Conservation (phyloP, 2,888 invertebrate genomes). For the Spatulosminthurus flaviceps region DNA sequence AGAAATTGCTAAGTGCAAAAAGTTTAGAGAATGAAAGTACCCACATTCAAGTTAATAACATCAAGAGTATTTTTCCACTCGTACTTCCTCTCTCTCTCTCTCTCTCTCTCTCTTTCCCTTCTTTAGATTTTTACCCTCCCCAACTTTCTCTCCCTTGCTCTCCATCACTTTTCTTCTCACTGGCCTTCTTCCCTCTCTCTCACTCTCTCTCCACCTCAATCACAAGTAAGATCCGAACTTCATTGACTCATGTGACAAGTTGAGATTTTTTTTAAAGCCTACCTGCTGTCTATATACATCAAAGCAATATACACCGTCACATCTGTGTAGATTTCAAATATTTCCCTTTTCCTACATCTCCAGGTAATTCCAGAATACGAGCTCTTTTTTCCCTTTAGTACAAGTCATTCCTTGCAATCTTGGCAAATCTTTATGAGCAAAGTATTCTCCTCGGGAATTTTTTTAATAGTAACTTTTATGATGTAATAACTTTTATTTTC, state of each 20-base stretch:
- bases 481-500: too few relatives aligned
- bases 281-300: not conserved
- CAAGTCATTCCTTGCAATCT: too few relatives aligned
- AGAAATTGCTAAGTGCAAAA: conserved; percentile 24
- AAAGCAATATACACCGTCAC: too few relatives aligned
- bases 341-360: not conserved
- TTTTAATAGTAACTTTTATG: too few relatives aligned
- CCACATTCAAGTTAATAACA: conserved; percentile 27
- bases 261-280: not conserved
- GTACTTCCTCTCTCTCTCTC: not conserved
- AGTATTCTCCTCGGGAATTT: too few relatives aligned
- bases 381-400: too few relatives aligned
- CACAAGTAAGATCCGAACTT: conserved; percentile 1
- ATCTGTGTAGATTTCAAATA: not conserved
- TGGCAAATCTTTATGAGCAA: too few relatives aligned
- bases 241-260: not conserved
- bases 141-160: not conserved
- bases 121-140: not conserved
- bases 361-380: not conserved
- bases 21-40: conserved; percentile 12
- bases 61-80: conserved; percentile 14
- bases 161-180: not conserved
- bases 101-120: not conserved
- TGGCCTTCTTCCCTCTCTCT: not conserved
- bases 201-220: not conserved